phyloP scores from a whole-genome alignment of 1,140 invertebrate species.

The Pachypeltis micranthus region DNA sequence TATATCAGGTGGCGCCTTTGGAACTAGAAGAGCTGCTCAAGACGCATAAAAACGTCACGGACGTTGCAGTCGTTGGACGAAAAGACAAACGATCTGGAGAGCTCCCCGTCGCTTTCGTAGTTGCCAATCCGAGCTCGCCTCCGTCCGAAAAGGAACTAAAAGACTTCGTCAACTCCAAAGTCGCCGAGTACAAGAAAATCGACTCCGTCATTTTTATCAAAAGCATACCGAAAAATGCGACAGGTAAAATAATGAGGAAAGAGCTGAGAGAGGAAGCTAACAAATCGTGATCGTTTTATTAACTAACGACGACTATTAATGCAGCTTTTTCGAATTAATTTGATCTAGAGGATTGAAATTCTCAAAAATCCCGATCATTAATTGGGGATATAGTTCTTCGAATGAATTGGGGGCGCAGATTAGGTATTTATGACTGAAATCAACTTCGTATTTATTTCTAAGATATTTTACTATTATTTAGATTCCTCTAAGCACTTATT shows the following conservation, averaged over 20 bases:
- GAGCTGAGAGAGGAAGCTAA: constrained; percentile 36
- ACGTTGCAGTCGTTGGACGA: constrained; percentile 59
- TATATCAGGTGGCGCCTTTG: constrained; percentile 44
- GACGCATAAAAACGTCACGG: constrained; percentile 47
- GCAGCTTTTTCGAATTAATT: too few relatives aligned
- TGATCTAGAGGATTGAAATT: too few relatives aligned
- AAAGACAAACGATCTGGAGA: constrained; percentile 54
- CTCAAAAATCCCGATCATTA: too few relatives aligned
- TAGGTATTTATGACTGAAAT: too few relatives aligned
- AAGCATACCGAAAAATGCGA: constrained; percentile 56
- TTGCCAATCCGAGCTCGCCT: constrained; percentile 36
- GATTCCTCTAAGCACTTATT: too few relatives aligned
- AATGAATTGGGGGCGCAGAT: too few relatives aligned
- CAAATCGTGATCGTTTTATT: neutral
- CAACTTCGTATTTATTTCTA: too few relatives aligned
- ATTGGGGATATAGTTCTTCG: too few relatives aligned
- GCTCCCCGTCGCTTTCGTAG: constrained; percentile 47
- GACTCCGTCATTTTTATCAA: constrained; percentile 54
- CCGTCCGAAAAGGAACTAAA: constrained; percentile 40
- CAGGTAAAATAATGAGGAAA: constrained; percentile 61
- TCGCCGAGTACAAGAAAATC: constrained; percentile 54
- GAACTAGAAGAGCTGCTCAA: constrained; percentile 59
- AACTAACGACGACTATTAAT: too few relatives aligned
- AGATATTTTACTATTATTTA: too few relatives aligned
- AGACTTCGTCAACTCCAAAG: constrained; percentile 42